Conservation (phyloP, 2,113 vertebrate genomes). For the Hippocampus barbouri region DNA sequence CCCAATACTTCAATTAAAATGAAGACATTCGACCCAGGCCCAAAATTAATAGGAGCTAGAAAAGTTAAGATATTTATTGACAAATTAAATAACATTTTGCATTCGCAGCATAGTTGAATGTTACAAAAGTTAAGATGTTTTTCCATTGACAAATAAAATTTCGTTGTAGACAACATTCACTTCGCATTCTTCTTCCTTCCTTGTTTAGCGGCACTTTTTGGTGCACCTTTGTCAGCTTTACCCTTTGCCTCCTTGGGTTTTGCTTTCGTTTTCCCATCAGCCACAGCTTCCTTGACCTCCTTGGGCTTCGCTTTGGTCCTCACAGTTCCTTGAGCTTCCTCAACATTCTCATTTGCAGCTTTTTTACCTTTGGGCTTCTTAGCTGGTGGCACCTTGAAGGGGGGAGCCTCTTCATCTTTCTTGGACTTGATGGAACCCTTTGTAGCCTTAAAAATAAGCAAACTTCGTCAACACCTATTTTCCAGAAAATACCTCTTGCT, state of each 20-base stretch:
- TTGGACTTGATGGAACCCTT: neutral
- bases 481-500: too few relatives aligned
- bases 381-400: constrained; percentile 50
- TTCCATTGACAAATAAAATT: constrained; percentile 43
- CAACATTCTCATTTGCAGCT: neutral
- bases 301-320: neutral
- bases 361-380: constrained; percentile 68
- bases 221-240: constrained; percentile 17
- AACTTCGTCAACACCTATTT: neutral
- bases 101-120: neutral
- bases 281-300: neutral
- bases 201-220: constrained; percentile 43
- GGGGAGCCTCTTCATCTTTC: neutral
- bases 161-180: neutral
- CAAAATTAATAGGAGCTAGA: neutral
- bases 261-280: neutral
- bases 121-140: constrained; percentile 21
- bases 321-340: neutral
- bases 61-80: constrained; percentile 43
- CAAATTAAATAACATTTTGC: constrained; percentile 7
- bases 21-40: too few relatives aligned
- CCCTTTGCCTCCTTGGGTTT: neutral
- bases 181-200: constrained; percentile 44
- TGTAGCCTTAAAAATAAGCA: neutral
- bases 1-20: too few relatives aligned